Evolutionary conservation across 2,113 vertebrate species (phyloP).

Genomic region (Raja brachyura): DNA sequence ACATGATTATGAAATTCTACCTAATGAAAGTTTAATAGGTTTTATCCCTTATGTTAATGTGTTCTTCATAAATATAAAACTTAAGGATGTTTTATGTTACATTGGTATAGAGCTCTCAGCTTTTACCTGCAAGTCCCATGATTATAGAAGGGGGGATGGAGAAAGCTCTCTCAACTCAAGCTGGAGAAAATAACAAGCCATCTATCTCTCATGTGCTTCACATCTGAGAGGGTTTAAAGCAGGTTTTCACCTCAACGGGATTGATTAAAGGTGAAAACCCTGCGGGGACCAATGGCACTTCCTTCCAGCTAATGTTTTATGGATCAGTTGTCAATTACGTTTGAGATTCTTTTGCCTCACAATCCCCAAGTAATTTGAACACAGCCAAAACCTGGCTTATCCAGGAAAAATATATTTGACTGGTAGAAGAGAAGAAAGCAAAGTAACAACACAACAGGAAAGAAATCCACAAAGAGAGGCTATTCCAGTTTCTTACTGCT

Average conservation of each 20-base stretch:
- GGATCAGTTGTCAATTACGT: constrained; percentile 26
- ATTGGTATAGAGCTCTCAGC: background rate
- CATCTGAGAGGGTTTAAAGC: background rate
- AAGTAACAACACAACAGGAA: background rate
- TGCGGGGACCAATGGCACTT: background rate
- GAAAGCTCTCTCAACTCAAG: background rate
- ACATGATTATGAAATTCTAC: constrained; percentile 23
- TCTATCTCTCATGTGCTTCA: background rate
- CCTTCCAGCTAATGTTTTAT: constrained; percentile 26
- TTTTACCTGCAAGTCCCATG: background rate
- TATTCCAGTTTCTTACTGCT: background rate
- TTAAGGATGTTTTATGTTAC: background rate
- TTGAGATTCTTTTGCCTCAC: background rate
- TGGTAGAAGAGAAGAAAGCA: background rate
- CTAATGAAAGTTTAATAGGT: constrained; percentile 30
- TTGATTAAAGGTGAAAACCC: background rate
- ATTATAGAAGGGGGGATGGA: background rate
- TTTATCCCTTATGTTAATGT: constrained; percentile 8
- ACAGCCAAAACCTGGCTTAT: background rate
- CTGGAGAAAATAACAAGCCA: background rate
- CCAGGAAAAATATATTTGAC: background rate
- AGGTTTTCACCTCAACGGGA: background rate
- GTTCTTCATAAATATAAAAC: background rate
- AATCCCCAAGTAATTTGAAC: background rate
- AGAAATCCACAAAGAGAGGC: background rate